Base-by-base conservation (phyloP, 2,888 invertebrate species). In the Criorhina ranunculi region DNA sequence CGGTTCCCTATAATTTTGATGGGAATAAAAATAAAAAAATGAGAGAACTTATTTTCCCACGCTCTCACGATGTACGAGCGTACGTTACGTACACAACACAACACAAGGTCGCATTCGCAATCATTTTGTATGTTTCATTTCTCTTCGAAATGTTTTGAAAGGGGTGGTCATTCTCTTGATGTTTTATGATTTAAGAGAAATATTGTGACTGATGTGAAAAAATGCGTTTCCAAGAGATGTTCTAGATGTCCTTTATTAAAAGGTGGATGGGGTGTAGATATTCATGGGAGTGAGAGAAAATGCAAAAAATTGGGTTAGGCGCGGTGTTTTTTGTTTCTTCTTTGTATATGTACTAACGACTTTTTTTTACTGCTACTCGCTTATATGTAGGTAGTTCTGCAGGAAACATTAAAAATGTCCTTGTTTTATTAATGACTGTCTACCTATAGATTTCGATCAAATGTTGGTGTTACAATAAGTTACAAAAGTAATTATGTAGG, bases 31-130 rank as follows among this genome's bases (percentile, higher is more conserved):
- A 77, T 31, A 67, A 49, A 69, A 29, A 37, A 57, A 69, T 31
- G 55, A 64, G 70, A 78, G 78, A 70, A 55, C n/a, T 42, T 57
- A 67, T 79, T 79, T 78, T 78, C 78, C 79, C 79, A 79, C 79
- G 79, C 72, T 79, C 79, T 79, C 57, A n/a, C 24, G 19, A 7
- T 37, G 19, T 53, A 55, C n/a, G n/a, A n/a, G n/a, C n/a, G n/a
- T n/a, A n/a, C n/a, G n/a, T n/a, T n/a, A n/a, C 24, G 8, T 19
- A 49, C 35, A 40, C 29, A 4, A 49, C 35, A 40, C 29, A 4
- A 40, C 29, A 64, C 66, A 76, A 59, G 75, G 75, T 76, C 66
- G 70, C 17, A 35, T 55, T 11, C 24, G 24, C 24, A 24, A 24
- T 24, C 24, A 31, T 24, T 31, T 29, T n/a, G 29, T 1, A 1